Conservation (phyloP, 2,888 invertebrate genomes). For the Perizoma flavofasciatum region DNA sequence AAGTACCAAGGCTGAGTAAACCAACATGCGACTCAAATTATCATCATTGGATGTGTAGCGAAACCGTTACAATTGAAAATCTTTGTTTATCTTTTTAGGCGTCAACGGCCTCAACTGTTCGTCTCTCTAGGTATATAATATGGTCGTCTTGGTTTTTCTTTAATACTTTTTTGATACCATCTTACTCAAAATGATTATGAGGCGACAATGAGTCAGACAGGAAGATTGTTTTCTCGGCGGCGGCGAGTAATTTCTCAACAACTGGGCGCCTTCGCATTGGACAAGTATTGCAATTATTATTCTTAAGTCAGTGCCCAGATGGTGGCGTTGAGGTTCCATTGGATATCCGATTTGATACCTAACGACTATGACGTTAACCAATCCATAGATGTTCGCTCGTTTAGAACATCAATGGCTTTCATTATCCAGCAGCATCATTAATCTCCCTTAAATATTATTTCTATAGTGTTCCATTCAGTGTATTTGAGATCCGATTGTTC, state of each 20-base stretch:
- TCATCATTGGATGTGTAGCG: conserved; percentile 51
- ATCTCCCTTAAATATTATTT: background rate
- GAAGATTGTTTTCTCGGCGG: conserved; percentile 49
- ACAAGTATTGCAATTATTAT: conserved; percentile 55
- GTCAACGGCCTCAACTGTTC: background rate
- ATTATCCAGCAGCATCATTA: background rate
- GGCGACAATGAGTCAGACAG: conserved; percentile 49
- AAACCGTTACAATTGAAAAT: conserved; percentile 48
- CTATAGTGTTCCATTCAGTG: conserved; percentile 5
- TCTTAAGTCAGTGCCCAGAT: conserved; percentile 16
- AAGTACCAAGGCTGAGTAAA: conserved; percentile 63
- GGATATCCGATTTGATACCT: background rate
- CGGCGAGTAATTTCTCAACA: conserved; percentile 47
- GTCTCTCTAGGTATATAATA: too few relatives aligned
- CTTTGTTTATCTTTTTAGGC: conserved; percentile 3
- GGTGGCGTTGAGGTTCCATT: background rate
- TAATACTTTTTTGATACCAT: conserved; percentile 9
- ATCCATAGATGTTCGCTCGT: too few relatives aligned
- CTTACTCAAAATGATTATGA: conserved; percentile 24
- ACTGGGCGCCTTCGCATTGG: conserved; percentile 45
- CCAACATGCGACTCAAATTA: conserved; percentile 58
- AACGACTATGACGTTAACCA: background rate
- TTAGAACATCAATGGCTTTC: too few relatives aligned
- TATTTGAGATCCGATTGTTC: conserved; percentile 18
- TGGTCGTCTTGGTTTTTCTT: background rate